Evolutionary conservation across 1,140 invertebrate genomes (phyloP), one percentile per base, ranked within the genome.

Genomic region (Formica exsecta): DNA sequence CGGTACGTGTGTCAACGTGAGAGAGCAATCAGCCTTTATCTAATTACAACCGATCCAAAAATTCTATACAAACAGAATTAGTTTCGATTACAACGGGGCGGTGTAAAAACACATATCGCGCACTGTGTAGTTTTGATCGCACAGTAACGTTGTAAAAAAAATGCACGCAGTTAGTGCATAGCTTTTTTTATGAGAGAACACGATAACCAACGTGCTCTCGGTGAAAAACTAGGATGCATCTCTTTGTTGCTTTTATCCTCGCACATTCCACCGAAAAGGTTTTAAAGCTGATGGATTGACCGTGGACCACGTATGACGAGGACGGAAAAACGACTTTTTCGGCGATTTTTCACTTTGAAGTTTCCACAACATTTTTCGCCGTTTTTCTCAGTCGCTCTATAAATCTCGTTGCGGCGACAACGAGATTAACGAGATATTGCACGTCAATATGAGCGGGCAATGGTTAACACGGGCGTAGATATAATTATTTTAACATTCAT

Each of bases 241-340:
- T 81, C 66, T 51, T 54, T 61, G 54, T 74, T 74, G 68, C 61
- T 19, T 51, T 62, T 44, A 16, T n/a, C 54, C 32, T 44, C 38
- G 13, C 66, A 25, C 25, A 38, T 32, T 51, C 5, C 48, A 54
- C 22, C 57, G n/a, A 48, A 74, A 74, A 59, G 66, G 36, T 73
- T 81, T 68, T 73, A 83, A 83, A 83, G 54, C 79, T 29, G 68
- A 62, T 25, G 41, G 77, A 80, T 38, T 80, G 79, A 36, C 13
- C 25, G 13, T 48, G 11, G 38, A n/a, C 51, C 25, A 73, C 22
- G 38, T 22, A 32, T 32, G 68, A 48, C 79, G 13, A 57, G 9
- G 25, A 13, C 13, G 25, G n/a, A 57, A 29, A 83, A 61, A 22
- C 9, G 25, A 41, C 32, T 61, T 81, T 80, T 83, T 61, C 54